A percentile compares a stretch with the other conserved stretches of the same genome.
phyloP scores from a whole-genome alignment of 1,140 invertebrate genomes.

The Drosophila mayri region DNA sequence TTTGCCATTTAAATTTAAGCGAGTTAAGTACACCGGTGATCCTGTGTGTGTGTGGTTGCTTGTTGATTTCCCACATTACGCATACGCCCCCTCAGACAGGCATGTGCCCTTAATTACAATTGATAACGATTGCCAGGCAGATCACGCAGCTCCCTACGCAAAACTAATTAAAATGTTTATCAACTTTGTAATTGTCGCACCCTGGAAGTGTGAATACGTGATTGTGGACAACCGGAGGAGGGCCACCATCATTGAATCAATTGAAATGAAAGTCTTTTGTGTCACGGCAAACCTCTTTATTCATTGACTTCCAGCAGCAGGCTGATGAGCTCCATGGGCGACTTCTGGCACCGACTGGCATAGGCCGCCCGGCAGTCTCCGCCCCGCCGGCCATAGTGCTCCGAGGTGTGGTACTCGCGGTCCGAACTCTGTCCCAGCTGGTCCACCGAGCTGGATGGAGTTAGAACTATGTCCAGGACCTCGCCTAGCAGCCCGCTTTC shows the following conservation, averaged over 20 bases:
- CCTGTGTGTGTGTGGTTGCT: slow-evolving; percentile 10
- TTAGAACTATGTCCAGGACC: slow-evolving; percentile 89
- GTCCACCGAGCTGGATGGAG: slow-evolving; percentile 76
- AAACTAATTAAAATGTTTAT: slow-evolving; percentile 83
- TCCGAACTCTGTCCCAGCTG: slow-evolving; percentile 33
- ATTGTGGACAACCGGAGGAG: slow-evolving; percentile 19
- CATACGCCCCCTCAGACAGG: slow-evolving; percentile 55
- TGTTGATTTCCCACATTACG: slow-evolving; percentile 56
- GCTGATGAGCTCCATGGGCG: slow-evolving; percentile 59
- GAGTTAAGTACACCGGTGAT: slow-evolving; percentile 48
- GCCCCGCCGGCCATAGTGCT: slow-evolving; percentile 55
- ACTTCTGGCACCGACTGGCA: slow-evolving; percentile 45
- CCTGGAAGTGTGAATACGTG: slow-evolving; percentile 43
- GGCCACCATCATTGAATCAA: not conserved
- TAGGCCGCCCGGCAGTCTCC: slow-evolving; percentile 52
- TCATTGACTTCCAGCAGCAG: slow-evolving; percentile 50
- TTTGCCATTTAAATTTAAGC: slow-evolving; percentile 77
- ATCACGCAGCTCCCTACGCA: slow-evolving; percentile 46
- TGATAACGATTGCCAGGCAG: slow-evolving; percentile 62
- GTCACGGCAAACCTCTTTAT: slow-evolving; percentile 21
- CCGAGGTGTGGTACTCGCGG: slow-evolving; percentile 53
- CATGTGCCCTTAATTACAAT: slow-evolving; percentile 66
- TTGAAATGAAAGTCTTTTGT: slow-evolving; percentile 13
- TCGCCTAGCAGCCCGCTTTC: slow-evolving; percentile 89
- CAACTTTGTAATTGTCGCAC: slow-evolving; percentile 75